Evolutionary conservation across 2,888 invertebrate genomes (phyloP).

Genomic region (Drosophila mayaguana): DNA sequence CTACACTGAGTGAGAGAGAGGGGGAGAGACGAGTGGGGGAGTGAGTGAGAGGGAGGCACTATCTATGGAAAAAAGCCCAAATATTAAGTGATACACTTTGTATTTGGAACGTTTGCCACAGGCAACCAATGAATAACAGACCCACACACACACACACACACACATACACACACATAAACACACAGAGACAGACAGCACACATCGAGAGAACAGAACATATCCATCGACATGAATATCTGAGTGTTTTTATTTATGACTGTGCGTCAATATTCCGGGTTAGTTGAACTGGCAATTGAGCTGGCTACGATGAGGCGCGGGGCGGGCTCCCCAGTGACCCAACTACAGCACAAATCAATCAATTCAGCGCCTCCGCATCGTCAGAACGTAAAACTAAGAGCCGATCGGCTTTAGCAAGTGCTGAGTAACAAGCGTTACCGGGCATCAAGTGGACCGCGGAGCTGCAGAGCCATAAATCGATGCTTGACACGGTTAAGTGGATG

Average conservation of each 20-base stretch:
- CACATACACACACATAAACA: not conserved
- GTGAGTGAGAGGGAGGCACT: not conserved
- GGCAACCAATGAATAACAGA: constrained; percentile 64
- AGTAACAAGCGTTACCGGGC: constrained; percentile 35
- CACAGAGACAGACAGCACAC: not conserved
- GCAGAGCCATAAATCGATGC: constrained; percentile 64
- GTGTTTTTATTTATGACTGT: constrained; percentile 78
- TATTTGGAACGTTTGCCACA: constrained; percentile 64
- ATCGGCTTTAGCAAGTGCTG: constrained; percentile 38
- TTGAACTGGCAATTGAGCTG: constrained; percentile 10
- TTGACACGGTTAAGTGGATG: constrained; percentile 72
- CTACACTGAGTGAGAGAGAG: not conserved
- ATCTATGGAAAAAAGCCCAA: constrained; percentile 50
- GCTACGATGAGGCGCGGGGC: not conserved
- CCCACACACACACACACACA: not conserved
- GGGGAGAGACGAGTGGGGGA: not conserved
- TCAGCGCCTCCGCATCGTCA: constrained; percentile 27
- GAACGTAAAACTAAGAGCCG: constrained; percentile 40
- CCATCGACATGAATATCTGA: constrained; percentile 74
- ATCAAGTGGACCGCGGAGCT: constrained; percentile 8
- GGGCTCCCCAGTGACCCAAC: constrained; percentile 42
- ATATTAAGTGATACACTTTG: constrained; percentile 76
- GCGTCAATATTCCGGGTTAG: constrained; percentile 56
- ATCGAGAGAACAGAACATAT: not conserved
- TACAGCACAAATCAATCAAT: constrained; percentile 74